These are phyloP conservation scores for Toxotes lorentzi DNA, from an alignment of 2,797 vertebrate species.

Conservation along the genomic window DNA sequence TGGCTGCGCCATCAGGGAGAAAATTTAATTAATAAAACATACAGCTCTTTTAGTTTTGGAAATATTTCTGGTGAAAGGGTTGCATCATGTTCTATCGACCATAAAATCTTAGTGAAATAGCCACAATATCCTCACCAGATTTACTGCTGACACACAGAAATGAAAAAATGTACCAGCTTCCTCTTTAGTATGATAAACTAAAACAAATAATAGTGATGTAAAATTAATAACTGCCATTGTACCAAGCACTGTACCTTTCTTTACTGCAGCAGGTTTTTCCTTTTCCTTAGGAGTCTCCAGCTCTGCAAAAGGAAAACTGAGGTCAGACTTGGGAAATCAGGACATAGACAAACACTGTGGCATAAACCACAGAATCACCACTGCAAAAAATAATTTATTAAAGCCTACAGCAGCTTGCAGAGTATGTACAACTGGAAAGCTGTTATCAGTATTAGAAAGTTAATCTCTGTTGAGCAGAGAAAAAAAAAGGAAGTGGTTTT, in stretches of 20 bases:
- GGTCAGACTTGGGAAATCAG: neutral
- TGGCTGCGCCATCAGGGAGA: constrained; percentile 41
- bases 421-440: neutral
- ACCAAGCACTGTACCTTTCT: constrained; percentile 59
- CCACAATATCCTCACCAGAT: neutral
- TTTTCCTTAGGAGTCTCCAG: constrained; percentile 54
- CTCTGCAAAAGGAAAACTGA: constrained; percentile 47
- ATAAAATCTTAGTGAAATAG: neutral
- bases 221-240: neutral
- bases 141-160: neutral
- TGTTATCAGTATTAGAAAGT: constrained; percentile 2
- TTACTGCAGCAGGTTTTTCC: constrained; percentile 50
- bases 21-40: constrained; percentile 35
- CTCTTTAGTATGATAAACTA: neutral
- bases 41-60: neutral
- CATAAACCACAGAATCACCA: neutral
- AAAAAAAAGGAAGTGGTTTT: neutral
- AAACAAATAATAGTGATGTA: neutral
- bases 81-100: no score
- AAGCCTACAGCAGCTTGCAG: constrained; percentile 12
- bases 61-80: neutral
- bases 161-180: no score
- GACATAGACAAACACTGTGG: neutral
- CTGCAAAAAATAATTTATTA: neutral
- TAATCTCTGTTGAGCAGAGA: neutral